Conservation (phyloP, 2,113 vertebrate species). For the Chlamydotis undulata region DNA sequence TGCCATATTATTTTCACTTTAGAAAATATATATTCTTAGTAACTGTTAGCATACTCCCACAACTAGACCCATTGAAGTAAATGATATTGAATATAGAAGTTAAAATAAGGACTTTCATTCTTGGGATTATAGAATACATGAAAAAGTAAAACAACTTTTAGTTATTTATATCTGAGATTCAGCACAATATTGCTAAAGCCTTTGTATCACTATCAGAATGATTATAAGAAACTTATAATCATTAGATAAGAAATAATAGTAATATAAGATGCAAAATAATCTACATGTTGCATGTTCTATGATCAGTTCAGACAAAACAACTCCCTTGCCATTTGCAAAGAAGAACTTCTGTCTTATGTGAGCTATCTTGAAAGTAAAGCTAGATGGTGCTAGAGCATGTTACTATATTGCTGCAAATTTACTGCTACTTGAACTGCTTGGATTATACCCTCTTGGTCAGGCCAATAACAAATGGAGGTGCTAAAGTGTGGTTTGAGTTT, state of each 20-base stretch:
- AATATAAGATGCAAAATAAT: background rate
- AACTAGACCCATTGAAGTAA: background rate
- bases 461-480: background rate
- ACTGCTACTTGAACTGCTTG: background rate
- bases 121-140: background rate
- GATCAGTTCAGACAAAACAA: background rate
- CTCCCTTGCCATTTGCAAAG: background rate
- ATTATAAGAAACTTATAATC: background rate
- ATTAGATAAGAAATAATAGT: background rate
- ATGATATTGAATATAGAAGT: background rate
- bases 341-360: background rate
- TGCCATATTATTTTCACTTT: background rate
- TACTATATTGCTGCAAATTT: background rate
- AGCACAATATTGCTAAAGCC: accelerated
- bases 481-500: background rate
- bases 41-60: background rate
- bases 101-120: background rate
- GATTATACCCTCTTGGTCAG: background rate
- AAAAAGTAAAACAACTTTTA: background rate
- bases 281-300: background rate
- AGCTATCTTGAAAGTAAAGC: constrained; percentile 57
- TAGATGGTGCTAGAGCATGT: constrained; percentile 76
- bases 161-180: background rate
- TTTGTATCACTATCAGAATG: background rate
- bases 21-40: background rate